Evolutionary conservation across 2,797 vertebrate species (phyloP).

Genomic region (Sphenopsis melanotis): DNA sequence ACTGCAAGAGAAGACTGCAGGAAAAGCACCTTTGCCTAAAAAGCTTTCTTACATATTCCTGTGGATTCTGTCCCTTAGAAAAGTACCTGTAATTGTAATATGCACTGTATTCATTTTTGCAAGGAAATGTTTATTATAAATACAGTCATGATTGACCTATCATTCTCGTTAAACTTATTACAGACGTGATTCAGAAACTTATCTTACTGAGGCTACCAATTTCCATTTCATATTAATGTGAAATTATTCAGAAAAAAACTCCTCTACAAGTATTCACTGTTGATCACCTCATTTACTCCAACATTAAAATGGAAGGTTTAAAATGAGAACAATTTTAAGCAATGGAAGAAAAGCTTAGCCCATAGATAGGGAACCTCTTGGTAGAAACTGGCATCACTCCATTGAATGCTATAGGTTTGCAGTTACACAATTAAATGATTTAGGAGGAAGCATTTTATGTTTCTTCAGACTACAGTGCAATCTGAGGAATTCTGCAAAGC

Average conservation of each 20-base stretch:
- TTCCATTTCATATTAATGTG: not conserved
- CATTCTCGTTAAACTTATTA: not conserved
- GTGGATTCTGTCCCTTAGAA: not conserved
- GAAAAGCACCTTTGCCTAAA: not conserved
- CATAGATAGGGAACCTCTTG: not conserved
- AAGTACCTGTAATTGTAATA: not conserved
- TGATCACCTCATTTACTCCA: not conserved
- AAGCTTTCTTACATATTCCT: not conserved
- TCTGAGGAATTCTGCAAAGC: not conserved
- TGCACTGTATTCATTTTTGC: not conserved
- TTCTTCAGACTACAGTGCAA: not conserved
- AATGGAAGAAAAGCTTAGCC: not conserved
- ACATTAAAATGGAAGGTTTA: not conserved
- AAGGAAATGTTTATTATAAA: not conserved
- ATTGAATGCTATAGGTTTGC: not conserved
- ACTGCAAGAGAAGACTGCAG: not conserved
- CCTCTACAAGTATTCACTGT: not conserved
- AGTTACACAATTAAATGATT: not conserved
- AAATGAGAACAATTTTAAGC: not conserved
- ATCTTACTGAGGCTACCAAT: not conserved
- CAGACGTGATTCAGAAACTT: not conserved
- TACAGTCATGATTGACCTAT: not conserved
- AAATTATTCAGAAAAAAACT: not conserved
- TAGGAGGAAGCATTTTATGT: rapidly evolving
- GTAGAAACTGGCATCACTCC: not conserved